Base-by-base conservation (phyloP, 2,113 vertebrate genomes). In the Motacilla alba region DNA sequence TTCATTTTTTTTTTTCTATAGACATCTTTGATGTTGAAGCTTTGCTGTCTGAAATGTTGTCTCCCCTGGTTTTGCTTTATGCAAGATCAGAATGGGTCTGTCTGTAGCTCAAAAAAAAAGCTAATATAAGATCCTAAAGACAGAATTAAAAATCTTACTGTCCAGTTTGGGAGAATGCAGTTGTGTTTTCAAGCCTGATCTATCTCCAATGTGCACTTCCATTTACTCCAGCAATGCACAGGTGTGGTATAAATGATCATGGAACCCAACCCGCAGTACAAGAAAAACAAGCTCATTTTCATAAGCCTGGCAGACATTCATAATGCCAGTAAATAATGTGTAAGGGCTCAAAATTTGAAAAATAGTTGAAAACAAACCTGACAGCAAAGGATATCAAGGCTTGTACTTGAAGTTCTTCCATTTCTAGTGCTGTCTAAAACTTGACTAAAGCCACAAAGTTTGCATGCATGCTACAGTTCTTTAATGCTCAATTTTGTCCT, bases 251-350 rank as follows among this genome's bases (percentile, higher is more conserved):
- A 88, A 73, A 79, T 30, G 50, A 39, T 93, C n/a, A 41, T 21
- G 44, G 35, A 89, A 92, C 47, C 49, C 1, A 89, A 92, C 47
- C 49, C 1, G 7, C 35, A 52, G 19, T 68, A 68, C 93, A 67
- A 72, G 91, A 94, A 94, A 90, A 89, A 87, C 93, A 68, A 72
- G 76, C 22, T 92, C 15, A n/a, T 93, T 86, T 94, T 83, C 79
- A 22, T 73, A 92, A 90, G 37, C 46, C 70, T 90, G 55, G 39
- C 75, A 94, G 72, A 43, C 2, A 4, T 90, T 83, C 56, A 18
- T 70, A 35, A 49, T 89, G 22, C 35, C 35, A 56, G 24, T 59
- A 93, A 93, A 39, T 89, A 81, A 83, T 9, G 24, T 74, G 24
- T 13, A 86, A 31, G 9, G 60, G 8, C 52, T 93, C 43, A 77